A percentile compares a stretch with the other conserved stretches of the same genome.
Conservation (phyloP, 2,888 invertebrate genomes). For the Cacoxenus indagator region DNA sequence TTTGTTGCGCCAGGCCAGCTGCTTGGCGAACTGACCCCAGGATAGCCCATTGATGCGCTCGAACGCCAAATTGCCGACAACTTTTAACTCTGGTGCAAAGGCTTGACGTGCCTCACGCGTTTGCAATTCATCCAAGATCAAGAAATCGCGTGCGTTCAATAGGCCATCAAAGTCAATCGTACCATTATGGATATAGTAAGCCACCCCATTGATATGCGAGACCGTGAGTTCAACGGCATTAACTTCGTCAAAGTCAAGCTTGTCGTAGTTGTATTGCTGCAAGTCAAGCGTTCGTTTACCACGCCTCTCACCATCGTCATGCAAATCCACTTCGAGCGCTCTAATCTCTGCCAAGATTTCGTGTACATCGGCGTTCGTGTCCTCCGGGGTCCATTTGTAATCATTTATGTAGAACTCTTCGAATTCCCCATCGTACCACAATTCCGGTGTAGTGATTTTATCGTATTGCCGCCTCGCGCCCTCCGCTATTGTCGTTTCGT, state of each 20-base stretch:
- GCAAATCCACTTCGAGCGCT: conserved; percentile 44
- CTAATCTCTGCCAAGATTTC: conserved; percentile 52
- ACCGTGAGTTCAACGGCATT: conserved; percentile 57
- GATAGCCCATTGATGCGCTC: conserved; percentile 71
- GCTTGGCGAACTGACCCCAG: conserved; percentile 70
- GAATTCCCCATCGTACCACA: conserved; percentile 48
- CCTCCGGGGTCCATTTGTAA: conserved; percentile 55
- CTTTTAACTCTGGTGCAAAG: conserved; percentile 30
- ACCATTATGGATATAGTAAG: conserved; percentile 57
- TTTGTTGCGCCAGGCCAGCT: conserved; percentile 71
- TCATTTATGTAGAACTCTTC: conserved; percentile 57
- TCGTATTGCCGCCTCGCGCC: background rate
- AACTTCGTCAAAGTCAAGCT: conserved; percentile 54
- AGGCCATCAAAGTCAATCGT: conserved; percentile 54
- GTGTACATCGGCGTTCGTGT: conserved; percentile 51
- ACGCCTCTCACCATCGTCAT: conserved; percentile 29
- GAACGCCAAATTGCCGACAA: conserved; percentile 59
- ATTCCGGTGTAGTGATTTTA: conserved; percentile 43
- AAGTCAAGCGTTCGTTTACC: conserved; percentile 41
- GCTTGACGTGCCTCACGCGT: conserved; percentile 23
- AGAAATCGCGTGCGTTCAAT: conserved; percentile 50
- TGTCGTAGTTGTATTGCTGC: conserved; percentile 45
- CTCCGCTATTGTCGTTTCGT: background rate
- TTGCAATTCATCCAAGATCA: conserved; percentile 41
- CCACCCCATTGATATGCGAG: conserved; percentile 60